Base-by-base conservation (phyloP, 2,113 vertebrate genomes). In the Alosa alosa region DNA sequence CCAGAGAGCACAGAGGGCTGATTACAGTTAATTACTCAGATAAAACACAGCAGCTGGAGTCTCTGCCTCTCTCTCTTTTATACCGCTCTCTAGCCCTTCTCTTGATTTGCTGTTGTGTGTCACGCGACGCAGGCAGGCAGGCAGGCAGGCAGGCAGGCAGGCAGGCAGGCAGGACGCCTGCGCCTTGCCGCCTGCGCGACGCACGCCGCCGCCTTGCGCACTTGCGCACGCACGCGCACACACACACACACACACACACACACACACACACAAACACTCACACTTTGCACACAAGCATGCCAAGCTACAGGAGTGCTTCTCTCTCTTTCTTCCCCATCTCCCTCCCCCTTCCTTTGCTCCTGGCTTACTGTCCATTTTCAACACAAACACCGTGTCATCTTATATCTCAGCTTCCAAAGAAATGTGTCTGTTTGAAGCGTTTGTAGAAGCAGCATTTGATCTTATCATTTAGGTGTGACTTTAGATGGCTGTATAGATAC, bases 1-100 rank as follows among this genome's bases (percentile, higher is more conserved):
- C 92, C 92, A 92, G 88, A 88, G 91, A 89, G 88, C 89, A 93
- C 92, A 92, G 88, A 88, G 91, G 90, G 88, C 89, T 93, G 92
- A 94, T 94, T 94, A 93, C 82, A 91, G 87, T 90, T 92, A 93
- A 94, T 93, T 92, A 88, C 89, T 78, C 18, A 88, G 91, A 92
- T 91, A 90, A 92, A 95, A 90, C 89, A 84, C 90, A 93, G 89
- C 93, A 94, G 92, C 91, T 94, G 92, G 89, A 93, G 86, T 18
- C 25, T 39, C 72, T 78, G 3, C 88, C 60, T 89, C 89, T 89
- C 84, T 88, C 85, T 83, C 82, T 78, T 84, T 81, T 60, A 60
- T 60, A 60, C 20, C 2, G 55, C 55, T 20, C 20, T 60, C 55
- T 22, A 60, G 3, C 55, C 55, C 18, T 60, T 39, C 25, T 39